phyloP scores from a whole-genome alignment of 2,113 vertebrate species.

The Oreochromis aureus region DNA sequence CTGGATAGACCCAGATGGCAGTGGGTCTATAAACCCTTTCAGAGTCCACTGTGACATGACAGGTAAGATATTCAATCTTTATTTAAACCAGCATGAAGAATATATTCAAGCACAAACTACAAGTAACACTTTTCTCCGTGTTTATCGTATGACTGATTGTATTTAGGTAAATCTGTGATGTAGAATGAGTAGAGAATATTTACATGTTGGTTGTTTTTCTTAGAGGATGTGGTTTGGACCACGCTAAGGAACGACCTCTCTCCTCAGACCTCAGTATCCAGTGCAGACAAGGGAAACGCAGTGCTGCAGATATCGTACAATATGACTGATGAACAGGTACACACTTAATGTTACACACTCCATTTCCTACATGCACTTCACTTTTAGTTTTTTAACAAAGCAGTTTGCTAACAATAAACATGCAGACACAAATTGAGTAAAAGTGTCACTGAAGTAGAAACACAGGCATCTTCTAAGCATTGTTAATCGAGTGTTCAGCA shows the following conservation, averaged over 20 bases:
- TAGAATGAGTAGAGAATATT: neutral
- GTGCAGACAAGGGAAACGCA: constrained; percentile 68
- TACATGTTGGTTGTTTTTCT: neutral
- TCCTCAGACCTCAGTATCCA: constrained; percentile 75
- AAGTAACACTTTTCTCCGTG: neutral
- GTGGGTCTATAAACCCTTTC: constrained; percentile 83
- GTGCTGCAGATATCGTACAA: constrained; percentile 86
- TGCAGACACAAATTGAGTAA: neutral
- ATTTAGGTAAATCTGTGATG: neutral
- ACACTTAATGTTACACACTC: neutral
- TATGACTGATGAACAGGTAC: constrained; percentile 81
- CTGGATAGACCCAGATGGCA: constrained; percentile 96
- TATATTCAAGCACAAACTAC: neutral
- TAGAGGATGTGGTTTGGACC: constrained; percentile 93
- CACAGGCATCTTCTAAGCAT: neutral
- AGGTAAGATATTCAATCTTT: constrained; percentile 69
- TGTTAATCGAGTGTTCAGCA: neutral
- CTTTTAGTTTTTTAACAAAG: neutral
- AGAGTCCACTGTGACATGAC: constrained; percentile 93
- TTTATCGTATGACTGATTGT: neutral
- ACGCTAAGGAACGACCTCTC: constrained; percentile 84
- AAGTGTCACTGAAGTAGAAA: neutral
- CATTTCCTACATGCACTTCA: neutral
- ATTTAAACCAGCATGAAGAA: neutral
- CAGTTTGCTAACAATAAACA: neutral